Evolutionary conservation across 2,888 invertebrate species (phyloP).

Genomic region (Xestoiulus laeticollis): DNA sequence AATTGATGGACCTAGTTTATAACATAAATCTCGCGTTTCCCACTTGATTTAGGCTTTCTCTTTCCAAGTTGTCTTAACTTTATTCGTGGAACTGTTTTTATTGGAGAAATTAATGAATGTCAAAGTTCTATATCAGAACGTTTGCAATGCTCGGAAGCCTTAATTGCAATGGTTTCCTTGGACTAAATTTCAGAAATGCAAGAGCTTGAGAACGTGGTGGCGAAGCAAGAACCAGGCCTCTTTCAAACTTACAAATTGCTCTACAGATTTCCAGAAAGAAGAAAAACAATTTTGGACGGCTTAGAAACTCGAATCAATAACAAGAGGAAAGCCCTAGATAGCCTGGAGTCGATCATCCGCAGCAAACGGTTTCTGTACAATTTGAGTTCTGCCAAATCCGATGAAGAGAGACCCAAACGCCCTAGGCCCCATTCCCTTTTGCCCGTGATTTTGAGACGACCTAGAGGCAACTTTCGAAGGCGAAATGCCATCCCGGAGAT

Average conservation of each 20-base stretch:
- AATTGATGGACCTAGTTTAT: too few species aligned
- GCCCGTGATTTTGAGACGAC: background rate
- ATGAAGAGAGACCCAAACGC: background rate
- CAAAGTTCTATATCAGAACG: too few species aligned
- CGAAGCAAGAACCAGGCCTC: background rate
- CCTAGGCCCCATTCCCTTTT: background rate
- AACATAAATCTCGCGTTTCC: too few species aligned
- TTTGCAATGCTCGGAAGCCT: too few species aligned
- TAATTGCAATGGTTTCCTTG: background rate
- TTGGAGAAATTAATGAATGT: too few species aligned
- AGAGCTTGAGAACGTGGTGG: background rate
- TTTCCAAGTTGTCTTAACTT: too few species aligned
- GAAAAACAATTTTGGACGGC: background rate
- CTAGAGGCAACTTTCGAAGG: background rate
- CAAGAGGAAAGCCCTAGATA: background rate
- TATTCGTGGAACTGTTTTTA: too few species aligned
- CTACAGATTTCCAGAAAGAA: background rate
- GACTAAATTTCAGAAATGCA: background rate
- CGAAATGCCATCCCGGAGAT: background rate
- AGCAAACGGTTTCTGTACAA: background rate
- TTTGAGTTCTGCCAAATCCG: background rate
- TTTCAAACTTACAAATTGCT: constrained; percentile 13
- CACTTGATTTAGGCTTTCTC: too few species aligned
- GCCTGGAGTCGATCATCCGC: background rate
- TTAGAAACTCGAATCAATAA: background rate